These are phyloP conservation scores for Macrochelys suwanniensis DNA, from an alignment of 2,797 vertebrate species.

Conservation along the genomic window DNA sequence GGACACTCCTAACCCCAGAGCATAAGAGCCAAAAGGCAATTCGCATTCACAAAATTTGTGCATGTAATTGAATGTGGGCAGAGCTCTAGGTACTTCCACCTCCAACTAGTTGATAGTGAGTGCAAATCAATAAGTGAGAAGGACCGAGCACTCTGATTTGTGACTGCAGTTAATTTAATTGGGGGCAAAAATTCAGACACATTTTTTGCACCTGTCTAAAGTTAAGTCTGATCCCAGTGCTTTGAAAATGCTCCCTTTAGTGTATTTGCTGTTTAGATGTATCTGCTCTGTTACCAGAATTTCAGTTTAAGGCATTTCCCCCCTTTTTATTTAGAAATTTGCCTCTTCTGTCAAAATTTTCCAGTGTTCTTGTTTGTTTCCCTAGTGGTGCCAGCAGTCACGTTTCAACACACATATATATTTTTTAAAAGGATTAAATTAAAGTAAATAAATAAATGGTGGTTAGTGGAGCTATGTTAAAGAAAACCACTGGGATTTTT, in stretches of 20 bases:
- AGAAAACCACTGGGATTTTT: background rate
- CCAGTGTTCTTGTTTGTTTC: background rate
- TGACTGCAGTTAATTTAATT: background rate
- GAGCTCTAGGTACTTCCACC: background rate
- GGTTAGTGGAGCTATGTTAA: background rate
- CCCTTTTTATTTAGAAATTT: background rate
- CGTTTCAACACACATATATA: background rate
- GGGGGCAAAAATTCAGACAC: background rate
- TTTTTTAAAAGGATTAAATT: background rate
- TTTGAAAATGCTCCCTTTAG: background rate
- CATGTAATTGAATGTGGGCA: background rate
- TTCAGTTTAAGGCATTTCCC: background rate
- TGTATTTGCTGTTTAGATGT: background rate
- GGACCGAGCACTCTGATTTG: background rate
- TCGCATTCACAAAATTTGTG: background rate
- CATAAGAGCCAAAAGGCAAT: background rate
- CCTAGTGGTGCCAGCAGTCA: background rate
- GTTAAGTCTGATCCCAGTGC: background rate
- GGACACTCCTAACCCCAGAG: fast-evolving
- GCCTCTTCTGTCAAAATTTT: background rate
- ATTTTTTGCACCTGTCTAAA: background rate
- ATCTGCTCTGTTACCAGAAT: background rate
- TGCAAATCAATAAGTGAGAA: background rate
- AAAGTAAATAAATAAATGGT: background rate
- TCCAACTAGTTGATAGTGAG: background rate